phyloP scores from a whole-genome alignment of 2,797 vertebrate species.

The Myotis vivesi region DNA sequence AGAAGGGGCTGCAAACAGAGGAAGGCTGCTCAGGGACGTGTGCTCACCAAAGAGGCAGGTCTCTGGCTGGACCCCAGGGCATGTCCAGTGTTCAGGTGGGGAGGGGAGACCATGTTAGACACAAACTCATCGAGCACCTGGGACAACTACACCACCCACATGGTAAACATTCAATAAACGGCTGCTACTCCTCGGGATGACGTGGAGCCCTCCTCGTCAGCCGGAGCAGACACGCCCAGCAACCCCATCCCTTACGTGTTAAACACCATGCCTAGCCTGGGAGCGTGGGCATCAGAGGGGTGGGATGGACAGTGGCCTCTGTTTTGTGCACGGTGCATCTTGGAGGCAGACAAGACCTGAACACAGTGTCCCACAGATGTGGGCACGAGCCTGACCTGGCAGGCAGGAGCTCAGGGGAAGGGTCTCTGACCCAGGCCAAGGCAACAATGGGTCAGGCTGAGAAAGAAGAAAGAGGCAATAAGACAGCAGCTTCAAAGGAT shows the following conservation, averaged over 20 bases:
- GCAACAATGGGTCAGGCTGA: neutral
- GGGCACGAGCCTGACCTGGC: neutral
- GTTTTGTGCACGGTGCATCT: neutral
- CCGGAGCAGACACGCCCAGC: neutral
- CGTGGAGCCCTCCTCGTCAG: neutral
- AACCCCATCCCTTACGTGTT: neutral
- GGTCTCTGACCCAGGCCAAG: neutral
- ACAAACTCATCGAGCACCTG: neutral
- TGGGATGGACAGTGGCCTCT: neutral
- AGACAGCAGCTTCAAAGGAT: constrained; percentile 38
- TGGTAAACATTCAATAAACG: neutral
- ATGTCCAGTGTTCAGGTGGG: neutral
- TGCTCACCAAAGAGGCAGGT: neutral
- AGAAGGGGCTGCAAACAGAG: neutral
- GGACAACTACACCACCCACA: neutral
- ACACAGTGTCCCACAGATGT: neutral
- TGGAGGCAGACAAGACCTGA: neutral
- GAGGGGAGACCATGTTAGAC: neutral
- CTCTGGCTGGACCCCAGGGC: neutral
- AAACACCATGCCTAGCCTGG: neutral
- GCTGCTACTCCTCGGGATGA: neutral
- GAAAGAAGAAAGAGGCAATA: neutral
- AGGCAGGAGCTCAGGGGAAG: neutral
- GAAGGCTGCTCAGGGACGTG: neutral
- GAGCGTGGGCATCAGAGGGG: neutral